phyloP scores from a whole-genome alignment of 1,140 invertebrate genomes.

The Polypedilum pembai region DNA sequence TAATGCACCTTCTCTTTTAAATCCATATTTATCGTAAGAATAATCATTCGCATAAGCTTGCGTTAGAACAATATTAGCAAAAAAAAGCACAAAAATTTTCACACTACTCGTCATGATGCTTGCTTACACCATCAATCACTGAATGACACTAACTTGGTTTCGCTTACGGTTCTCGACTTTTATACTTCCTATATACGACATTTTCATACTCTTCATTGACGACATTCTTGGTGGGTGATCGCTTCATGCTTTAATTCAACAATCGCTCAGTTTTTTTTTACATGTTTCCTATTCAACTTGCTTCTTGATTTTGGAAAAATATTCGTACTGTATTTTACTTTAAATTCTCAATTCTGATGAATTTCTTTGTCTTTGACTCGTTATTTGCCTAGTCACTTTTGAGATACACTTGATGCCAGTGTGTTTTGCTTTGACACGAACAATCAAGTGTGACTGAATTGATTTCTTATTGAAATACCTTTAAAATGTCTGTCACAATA shows the following conservation, averaged over 20 bases:
- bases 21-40: conserved; percentile 12
- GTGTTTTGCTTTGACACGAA: background rate
- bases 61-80: background rate
- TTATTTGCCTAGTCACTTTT: conserved; percentile 12
- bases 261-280: background rate
- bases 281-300: background rate
- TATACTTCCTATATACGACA: conserved; percentile 12
- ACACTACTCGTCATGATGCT: background rate
- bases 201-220: background rate
- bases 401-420: background rate
- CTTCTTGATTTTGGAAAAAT: background rate
- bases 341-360: background rate
- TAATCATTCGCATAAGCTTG: background rate
- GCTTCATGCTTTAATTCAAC: conserved; percentile 21
- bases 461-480: background rate
- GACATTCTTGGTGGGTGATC: conserved; percentile 20
- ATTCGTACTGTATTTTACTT: background rate
- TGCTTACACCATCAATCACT: background rate
- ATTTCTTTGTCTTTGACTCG: background rate
- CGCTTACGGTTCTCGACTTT: background rate
- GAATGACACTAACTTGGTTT: conserved; percentile 2
- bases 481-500: background rate
- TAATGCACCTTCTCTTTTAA: background rate
- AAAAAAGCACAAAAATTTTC: background rate
- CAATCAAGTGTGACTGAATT: background rate